Evolutionary conservation across 2,888 invertebrate genomes (phyloP).

Genomic region (Lysandra coridon): DNA sequence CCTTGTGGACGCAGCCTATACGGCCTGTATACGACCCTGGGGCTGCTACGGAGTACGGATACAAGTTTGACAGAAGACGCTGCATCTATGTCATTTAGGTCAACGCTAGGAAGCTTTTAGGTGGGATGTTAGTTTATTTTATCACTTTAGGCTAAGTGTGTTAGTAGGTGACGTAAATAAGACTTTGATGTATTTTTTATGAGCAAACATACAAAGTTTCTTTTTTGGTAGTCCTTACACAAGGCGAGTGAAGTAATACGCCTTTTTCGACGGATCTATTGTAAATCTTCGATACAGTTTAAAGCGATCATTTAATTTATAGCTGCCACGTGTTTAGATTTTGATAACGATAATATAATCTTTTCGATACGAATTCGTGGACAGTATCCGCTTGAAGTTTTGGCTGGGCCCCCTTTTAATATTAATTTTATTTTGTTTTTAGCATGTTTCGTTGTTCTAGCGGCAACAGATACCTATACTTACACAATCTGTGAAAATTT

Average conservation of each 20-base stretch:
- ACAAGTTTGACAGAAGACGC: not conserved
- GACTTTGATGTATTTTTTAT: constrained; percentile 25
- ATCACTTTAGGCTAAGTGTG: constrained; percentile 28
- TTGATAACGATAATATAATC: too few relatives aligned
- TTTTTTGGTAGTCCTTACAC: constrained; percentile 30
- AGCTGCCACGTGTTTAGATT: not conserved
- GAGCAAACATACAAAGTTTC: constrained; percentile 30
- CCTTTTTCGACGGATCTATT: not conserved
- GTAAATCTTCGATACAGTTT: not conserved
- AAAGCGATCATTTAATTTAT: not conserved
- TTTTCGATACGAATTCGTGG: too few relatives aligned
- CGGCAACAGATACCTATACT: too few relatives aligned
- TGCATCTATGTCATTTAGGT: constrained; percentile 34
- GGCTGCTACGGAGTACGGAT: too few relatives aligned
- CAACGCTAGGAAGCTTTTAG: constrained; percentile 33
- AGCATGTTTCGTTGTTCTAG: too few relatives aligned
- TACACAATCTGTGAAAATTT: too few relatives aligned
- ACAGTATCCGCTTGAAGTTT: too few relatives aligned
- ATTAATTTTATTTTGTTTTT: too few relatives aligned
- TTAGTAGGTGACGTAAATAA: constrained; percentile 27
- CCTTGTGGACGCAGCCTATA: too few relatives aligned
- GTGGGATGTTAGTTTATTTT: constrained; percentile 28
- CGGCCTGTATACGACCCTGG: not conserved
- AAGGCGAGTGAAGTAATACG: constrained; percentile 15
- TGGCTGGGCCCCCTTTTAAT: too few relatives aligned